Evolutionary conservation across 2,888 invertebrate species (phyloP), one percentile per base, ranked within the genome.

Genomic region (Trachelus stipa): DNA sequence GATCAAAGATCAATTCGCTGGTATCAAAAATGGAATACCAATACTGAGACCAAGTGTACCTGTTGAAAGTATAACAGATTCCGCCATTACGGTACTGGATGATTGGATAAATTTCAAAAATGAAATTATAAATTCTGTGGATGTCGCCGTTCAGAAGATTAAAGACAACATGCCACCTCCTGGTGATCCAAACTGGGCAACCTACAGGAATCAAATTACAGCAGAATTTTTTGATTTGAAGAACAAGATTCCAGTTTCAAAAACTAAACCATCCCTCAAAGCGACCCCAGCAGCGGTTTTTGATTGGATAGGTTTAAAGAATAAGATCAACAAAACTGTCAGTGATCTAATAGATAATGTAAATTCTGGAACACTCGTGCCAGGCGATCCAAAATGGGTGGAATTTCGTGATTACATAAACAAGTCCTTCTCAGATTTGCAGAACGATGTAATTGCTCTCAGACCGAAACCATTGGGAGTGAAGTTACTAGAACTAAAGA

Each of bases 101-200:
- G 81, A 82, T 76, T 83, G 83, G 82, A 12, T 40, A 4, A 79
- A 33, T 34, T 83, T 83, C 6, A 83, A 82, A 77, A 56, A 73
- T 2, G 81, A 81, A 23, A 80, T 83, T 15, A 79, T 79, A 23
- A 73, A 79, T 33, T 81, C 81, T 0, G 74, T 83, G 12, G 33
- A 73, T 33, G 79, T 76, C 73, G 73, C 81, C 30, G 76, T 83
- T 11, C 79, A 75, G 34, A 77, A 73, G 9, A 81, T 83, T 3
- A 81, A 80, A 33, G 74, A 77, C 12, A 81, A 81, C 30, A 77
- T 79, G 30, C 80, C 81, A 3, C 77, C 81, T 0, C 75, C 78
- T 1, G 81, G 80, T 30, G 78, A 78, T 74, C 79, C 78, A 12
- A 69, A 78, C 34, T 82, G 81, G 83, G 23, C 56, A 4, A 56